These are phyloP conservation scores for Corydoras sp. DNA, from an alignment of 2,113 vertebrate genomes.

Conservation along the genomic window DNA sequence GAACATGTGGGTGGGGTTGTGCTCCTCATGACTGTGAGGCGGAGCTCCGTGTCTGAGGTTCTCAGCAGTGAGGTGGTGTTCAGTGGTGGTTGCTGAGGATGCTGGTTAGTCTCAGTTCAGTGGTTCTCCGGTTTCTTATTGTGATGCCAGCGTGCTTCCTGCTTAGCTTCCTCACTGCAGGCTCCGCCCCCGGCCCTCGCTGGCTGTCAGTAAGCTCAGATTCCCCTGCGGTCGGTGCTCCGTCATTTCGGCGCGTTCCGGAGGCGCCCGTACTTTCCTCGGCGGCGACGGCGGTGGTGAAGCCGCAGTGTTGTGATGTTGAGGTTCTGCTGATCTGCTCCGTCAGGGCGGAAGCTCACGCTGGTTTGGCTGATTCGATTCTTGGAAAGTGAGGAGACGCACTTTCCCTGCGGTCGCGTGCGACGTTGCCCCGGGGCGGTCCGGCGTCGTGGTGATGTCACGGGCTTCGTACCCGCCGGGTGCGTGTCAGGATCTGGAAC, in stretches of 20 bases:
- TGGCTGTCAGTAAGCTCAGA: neutral
- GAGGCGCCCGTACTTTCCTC: neutral
- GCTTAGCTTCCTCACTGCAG: constrained; percentile 14
- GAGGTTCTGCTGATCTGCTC: constrained; percentile 6
- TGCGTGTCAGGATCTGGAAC: constrained; percentile 34
- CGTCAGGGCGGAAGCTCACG: constrained; percentile 23
- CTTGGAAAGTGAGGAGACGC: constrained; percentile 19
- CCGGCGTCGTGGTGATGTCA: constrained; percentile 3
- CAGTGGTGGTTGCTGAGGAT: too few relatives aligned
- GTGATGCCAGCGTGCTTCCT: constrained; percentile 17
- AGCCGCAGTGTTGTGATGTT: neutral
- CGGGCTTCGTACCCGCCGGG: constrained; percentile 19
- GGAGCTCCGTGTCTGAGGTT: too few relatives aligned
- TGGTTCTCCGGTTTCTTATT: neutral
- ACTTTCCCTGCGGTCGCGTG: constrained; percentile 36
- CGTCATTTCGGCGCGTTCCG: too few relatives aligned
- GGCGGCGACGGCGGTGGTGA: neutral
- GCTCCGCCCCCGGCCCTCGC: constrained; percentile 2
- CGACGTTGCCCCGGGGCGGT: neutral
- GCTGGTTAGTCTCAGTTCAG: too few relatives aligned
- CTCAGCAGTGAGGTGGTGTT: too few relatives aligned
- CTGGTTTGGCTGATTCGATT: constrained; percentile 34
- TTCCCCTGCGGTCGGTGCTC: too few relatives aligned
- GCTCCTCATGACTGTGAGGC: too few relatives aligned
- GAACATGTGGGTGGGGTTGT: too few relatives aligned